Percentiles rank a stretch among this genome's conserved stretches.
These are phyloP conservation scores for Cyrtorhinus lividipennis DNA, from an alignment of 1,140 invertebrate species.

Conservation along the genomic window DNA sequence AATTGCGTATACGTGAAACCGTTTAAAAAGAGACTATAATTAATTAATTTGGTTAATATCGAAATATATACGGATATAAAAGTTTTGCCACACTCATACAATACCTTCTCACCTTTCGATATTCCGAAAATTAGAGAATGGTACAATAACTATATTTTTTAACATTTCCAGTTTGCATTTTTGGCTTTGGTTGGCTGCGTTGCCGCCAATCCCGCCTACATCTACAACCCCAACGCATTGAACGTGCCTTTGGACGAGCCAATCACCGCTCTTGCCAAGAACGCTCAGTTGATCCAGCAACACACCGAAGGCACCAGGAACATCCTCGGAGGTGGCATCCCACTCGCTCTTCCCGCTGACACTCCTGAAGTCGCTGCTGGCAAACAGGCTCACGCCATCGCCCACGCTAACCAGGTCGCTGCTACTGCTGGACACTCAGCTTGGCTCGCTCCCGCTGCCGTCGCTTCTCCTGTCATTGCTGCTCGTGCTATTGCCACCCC, in stretches of 20 bases:
- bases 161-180: neutral
- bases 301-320: too few species aligned
- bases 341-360: too few species aligned
- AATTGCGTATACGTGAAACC: neutral
- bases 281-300: neutral
- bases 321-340: too few species aligned
- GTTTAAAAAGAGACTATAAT: neutral
- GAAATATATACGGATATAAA: neutral
- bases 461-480: too few species aligned
- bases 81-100: neutral
- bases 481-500: too few species aligned
- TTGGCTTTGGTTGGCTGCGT: neutral
- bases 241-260: neutral
- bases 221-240: neutral
- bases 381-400: too few species aligned
- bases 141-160: neutral
- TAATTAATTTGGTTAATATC: neutral
- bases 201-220: neutral
- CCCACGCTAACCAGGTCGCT: too few species aligned
- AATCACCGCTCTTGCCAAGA: neutral
- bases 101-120: neutral
- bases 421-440: too few species aligned
- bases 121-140: neutral
- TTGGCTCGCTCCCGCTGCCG: too few species aligned
- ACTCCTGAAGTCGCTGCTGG: too few species aligned